phyloP scores from a whole-genome alignment of 2,113 vertebrate species.

The Megaleporinus macrocephalus region DNA sequence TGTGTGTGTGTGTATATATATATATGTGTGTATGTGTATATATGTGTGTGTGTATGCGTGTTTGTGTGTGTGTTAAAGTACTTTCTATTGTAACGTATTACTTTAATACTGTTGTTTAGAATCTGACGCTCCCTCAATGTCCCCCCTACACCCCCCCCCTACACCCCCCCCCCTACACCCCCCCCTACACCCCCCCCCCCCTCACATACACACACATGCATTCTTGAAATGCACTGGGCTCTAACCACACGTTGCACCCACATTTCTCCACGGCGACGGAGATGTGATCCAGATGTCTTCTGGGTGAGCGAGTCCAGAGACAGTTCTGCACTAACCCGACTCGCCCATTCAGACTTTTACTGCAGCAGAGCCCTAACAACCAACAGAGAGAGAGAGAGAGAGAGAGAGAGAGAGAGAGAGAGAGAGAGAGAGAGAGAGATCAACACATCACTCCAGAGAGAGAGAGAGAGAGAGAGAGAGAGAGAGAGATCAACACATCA shows the following conservation, averaged over 20 bases:
- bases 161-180: too few species aligned
- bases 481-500: neutral
- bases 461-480: constrained; percentile 25
- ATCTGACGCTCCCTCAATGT: constrained; percentile 17
- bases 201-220: constrained; percentile 39
- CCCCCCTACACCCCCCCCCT: too few species aligned
- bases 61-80: too few species aligned
- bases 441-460: too few species aligned
- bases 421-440: neutral
- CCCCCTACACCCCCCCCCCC: constrained; percentile 19
- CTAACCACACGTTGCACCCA: constrained; percentile 71
- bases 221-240: constrained; percentile 65
- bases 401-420: constrained; percentile 25
- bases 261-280: constrained; percentile 67
- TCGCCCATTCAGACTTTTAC: constrained; percentile 72
- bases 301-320: constrained; percentile 87
- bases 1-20: too few species aligned
- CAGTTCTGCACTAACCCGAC: constrained; percentile 79
- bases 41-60: too few species aligned
- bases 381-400: too few species aligned
- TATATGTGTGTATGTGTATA: too few species aligned
- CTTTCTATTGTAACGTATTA: neutral
- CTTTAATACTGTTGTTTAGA: constrained; percentile 33
- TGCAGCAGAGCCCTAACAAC: neutral
- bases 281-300: constrained; percentile 86